Evolutionary conservation across 2,888 invertebrate species (phyloP), one percentile per base, ranked within the genome.

Genomic region (Anticlea derivata): DNA sequence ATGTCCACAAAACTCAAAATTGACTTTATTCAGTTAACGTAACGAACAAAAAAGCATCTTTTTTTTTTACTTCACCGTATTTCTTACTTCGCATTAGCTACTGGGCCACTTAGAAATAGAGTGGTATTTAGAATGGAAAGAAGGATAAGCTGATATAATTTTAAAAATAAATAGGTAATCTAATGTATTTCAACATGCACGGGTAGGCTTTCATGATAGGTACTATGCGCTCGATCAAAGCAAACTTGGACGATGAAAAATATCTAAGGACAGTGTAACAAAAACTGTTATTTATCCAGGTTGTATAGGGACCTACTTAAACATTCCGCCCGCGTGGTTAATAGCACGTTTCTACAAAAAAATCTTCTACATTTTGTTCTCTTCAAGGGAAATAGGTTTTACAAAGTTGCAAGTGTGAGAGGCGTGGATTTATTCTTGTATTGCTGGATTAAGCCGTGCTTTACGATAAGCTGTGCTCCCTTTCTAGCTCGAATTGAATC

Each of bases 401-500:
- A 65, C 66, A 63, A 70, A 72, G 67, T 75, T 66, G 47, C 52
- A 64, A 67, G 62, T 63, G 65, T 60, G 63, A 66, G 66, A 55
- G 64, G 61, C 46, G 50, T 54, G 65, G 72, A 68, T 75, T 74
- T 73, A 66, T 65, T 64, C 62, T 68, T 68, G 67, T 73, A 77
- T 74, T 73, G 66, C 65, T 47, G 70, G 79, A 75, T 80, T 76
- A 76, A 61, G 62, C 59, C 50, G 52, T 68, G 61, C 64, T 68
- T 60, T 51, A 61, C 65, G 60, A 60, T 73, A 76, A 78, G 71
- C 75, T 65, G 55, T 60, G 55, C 60, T 65, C 63, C 64, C 63
- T 60, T 59, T 64, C 65, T 57, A 57, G 50, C 60, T 66, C 50
- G 58, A 71, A 77, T 75, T 75, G 75, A 75, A 75, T 73, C 67